phyloP scores from a whole-genome alignment of 2,888 invertebrate genomes.

The Eulithis testata region DNA sequence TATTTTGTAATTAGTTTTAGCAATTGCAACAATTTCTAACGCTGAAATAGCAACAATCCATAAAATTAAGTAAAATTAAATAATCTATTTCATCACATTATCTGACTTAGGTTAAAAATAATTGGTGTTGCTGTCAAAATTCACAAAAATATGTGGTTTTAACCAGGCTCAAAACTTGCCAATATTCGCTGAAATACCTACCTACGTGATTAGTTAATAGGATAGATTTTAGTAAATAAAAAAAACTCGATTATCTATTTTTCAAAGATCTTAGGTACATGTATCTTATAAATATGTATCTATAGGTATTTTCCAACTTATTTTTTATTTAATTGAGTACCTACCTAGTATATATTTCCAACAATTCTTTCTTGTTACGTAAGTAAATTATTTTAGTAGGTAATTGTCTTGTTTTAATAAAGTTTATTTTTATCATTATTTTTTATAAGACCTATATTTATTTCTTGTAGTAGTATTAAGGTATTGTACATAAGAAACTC shows the following conservation, averaged over 20 bases:
- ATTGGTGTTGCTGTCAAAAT: constrained; percentile 5
- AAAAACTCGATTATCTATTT: too few relatives aligned
- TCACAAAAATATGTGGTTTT: constrained; percentile 40
- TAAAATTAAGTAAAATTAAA: too few relatives aligned
- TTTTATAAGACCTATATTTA: not conserved
- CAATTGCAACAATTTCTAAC: not conserved
- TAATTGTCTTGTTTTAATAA: not conserved
- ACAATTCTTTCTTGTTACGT: too few relatives aligned
- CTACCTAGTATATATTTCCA: too few relatives aligned
- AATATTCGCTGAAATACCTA: constrained; percentile 1
- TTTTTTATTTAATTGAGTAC: not conserved
- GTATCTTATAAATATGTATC: too few relatives aligned
- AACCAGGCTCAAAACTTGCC: constrained; percentile 14
- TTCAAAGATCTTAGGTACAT: too few relatives aligned
- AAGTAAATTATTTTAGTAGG: too few relatives aligned
- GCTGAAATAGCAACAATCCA: too few relatives aligned
- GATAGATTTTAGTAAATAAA: not conserved
- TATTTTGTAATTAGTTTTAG: constrained; percentile 6
- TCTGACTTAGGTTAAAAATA: not conserved
- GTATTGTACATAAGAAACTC: constrained; percentile 51
- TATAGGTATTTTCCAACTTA: too few relatives aligned
- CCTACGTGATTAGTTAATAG: not conserved
- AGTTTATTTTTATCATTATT: not conserved
- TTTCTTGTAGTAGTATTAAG: constrained; percentile 11
- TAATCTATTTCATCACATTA: not conserved